Evolutionary conservation across 2,888 invertebrate species (phyloP), one percentile per base, ranked within the genome.

Genomic region (Apamea anceps): DNA sequence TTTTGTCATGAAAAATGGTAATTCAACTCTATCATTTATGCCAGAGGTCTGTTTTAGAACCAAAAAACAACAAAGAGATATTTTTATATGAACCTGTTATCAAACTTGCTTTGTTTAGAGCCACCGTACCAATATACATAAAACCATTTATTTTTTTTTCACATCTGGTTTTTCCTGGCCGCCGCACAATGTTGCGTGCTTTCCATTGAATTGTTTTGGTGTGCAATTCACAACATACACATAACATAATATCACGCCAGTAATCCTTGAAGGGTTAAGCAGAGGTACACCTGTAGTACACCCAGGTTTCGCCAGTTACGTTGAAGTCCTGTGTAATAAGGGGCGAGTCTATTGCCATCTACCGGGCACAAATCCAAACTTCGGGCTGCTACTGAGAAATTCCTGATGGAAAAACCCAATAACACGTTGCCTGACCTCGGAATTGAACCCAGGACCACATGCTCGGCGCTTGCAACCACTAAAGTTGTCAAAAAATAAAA

Each of bases 101-200:
- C 45, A 54, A 67, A 48, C 45, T 48, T 48, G 72, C 85, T 81
- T 82, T 85, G 85, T 85, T 57, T 62, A 72, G 21, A 48, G 18
- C 21, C 45, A 48, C 28, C 15, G 45, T 54, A 72, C 60, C 71
- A 66, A 54, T 71, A 85, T 10, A 85, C 45, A 62, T 32, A 67
- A 48, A 79, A 70, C 62, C 67, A 28, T 54, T 72, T 72, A 54
- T 72, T 67, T 68, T 65, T 67, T 62, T 62, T 72, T 48, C 62
- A 67, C 45, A 80, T 62, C 81, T 72, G 72, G 62, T 25, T 21
- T 80, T 85, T 72, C 15, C 81, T 32, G 81, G 21, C 54, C 54
- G 28, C 42, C 32, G 66, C 66, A 66, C 66, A 80, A 28, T 71
- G 18, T 8, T 15, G 13, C 18, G 13, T 54, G 60, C 28, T 54